Conservation (phyloP, 2,888 invertebrate genomes). For the Cerastis rubricosa region DNA sequence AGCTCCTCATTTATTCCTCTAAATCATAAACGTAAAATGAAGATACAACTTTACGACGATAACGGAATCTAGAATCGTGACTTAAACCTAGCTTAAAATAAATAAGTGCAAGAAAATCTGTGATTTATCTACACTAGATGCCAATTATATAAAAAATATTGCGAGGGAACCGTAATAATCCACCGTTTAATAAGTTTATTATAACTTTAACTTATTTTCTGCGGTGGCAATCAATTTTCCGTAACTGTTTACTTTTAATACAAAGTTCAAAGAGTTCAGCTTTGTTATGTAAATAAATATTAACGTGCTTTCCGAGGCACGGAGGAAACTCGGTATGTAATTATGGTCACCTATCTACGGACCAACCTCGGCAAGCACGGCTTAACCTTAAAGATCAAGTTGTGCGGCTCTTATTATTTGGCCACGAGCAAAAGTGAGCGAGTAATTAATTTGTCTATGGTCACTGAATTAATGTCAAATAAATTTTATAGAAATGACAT, state of each 20-base stretch:
- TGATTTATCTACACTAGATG: constrained; percentile 21
- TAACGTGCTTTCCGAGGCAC: too few species aligned
- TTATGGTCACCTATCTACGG: too few species aligned
- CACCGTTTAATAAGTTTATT: constrained; percentile 20
- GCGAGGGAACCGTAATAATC: constrained; percentile 14
- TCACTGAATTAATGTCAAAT: background rate
- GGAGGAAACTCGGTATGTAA: too few species aligned
- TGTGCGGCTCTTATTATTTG: too few species aligned
- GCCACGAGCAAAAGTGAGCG: too few species aligned
- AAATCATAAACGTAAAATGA: background rate
- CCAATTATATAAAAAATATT: constrained; percentile 7
- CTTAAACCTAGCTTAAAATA: background rate
- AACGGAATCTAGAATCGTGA: constrained; percentile 40
- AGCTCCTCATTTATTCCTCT: too few species aligned
- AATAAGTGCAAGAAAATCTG: constrained; percentile 27
- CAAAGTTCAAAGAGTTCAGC: constrained; percentile 7
- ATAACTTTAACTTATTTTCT: background rate
- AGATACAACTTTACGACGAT: constrained; percentile 34
- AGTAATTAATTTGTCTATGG: too few species aligned
- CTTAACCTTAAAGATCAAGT: too few species aligned
- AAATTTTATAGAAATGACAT: background rate
- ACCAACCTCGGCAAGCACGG: too few species aligned
- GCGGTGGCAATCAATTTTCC: constrained; percentile 25
- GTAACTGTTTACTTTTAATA: background rate
- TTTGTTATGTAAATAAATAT: constrained; percentile 16